Evolutionary conservation across 1,140 invertebrate species (phyloP).

Genomic region (Scaptomyza montana): DNA sequence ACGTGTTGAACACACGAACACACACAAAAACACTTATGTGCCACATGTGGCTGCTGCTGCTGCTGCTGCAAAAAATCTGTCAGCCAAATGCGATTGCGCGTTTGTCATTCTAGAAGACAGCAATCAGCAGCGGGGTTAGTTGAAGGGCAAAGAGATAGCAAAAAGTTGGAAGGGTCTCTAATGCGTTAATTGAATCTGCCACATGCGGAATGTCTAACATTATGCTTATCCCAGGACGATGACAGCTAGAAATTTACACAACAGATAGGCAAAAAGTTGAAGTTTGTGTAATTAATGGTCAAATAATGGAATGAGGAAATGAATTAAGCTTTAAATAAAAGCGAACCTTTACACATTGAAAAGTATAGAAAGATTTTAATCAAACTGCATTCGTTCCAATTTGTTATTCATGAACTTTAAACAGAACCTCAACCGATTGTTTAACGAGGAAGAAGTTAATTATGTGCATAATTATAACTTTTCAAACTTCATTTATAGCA

Average conservation of each 20-base stretch:
- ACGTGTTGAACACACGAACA: constrained; percentile 32
- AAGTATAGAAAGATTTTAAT: no score
- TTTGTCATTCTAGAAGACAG: constrained; percentile 50
- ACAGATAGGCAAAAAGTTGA: not conserved
- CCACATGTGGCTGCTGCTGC: not conserved
- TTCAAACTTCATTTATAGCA: no score
- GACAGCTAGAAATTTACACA: constrained; percentile 1
- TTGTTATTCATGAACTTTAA: no score
- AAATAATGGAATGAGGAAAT: not conserved
- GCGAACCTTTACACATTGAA: no score
- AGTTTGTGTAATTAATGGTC: constrained; percentile 1
- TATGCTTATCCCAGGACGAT: constrained; percentile 1
- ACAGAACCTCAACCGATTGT: no score
- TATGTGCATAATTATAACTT: no score
- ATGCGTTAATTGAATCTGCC: constrained; percentile 44
- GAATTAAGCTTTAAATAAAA: no score
- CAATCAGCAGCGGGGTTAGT: constrained; percentile 22
- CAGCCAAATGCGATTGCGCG: constrained; percentile 44
- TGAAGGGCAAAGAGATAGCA: not conserved
- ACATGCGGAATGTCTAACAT: constrained; percentile 30
- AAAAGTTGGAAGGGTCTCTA: constrained; percentile 6
- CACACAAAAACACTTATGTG: not conserved
- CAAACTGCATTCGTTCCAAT: no score
- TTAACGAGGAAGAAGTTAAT: no score
- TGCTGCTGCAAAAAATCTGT: constrained; percentile 22